Base-by-base conservation (phyloP, 2,888 invertebrate species). In the Diarsia rubi region DNA sequence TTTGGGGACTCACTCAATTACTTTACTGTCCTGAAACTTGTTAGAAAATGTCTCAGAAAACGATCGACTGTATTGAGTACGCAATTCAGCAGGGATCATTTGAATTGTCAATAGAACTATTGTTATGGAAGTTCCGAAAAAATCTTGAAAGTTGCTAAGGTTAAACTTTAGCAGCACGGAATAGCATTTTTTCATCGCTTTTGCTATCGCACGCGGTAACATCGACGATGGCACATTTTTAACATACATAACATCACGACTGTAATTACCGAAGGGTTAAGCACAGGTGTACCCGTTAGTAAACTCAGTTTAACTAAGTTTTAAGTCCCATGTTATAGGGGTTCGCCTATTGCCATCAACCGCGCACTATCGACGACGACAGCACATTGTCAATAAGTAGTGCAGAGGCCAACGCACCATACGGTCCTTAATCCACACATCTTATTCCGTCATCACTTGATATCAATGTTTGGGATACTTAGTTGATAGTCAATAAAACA, bases 401-500 rank as follows among this genome's bases (percentile, higher is more conserved):
- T 27, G 24, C 6, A 12, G 19, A 27, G 19, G 49, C 31, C 47
- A 31, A 5, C 49, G 9, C n/a, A n/a, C n/a, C 5, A 14, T 37
- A n/a, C 19, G 12, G 2, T 24, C 12, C 54, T 54, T n/a, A 3
- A n/a, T 52, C n/a, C n/a, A 12, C n/a, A 52, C 24, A 24, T 54
- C 14, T 54, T 31, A 66, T 31, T 11, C n/a, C 12, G 68, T 60
- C 14, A 27, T 60, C 19, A 42, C 3, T 11, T 24, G 37, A 9
- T 64, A 37, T 19, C 44, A 37, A 1, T 12, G 6, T 45, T 37
- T 44, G 5, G 8, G 16, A 31, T 62, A 24, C 12, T 8, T 44
- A 21, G 5, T 12, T 21, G 19, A 27, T 3, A 52, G 4, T 16
- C 44, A 83, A 73, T 70, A 82, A 91, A 90, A 89, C 86, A 81